phyloP scores from a whole-genome alignment of 92 coral and sea anemone species.

The Zoanthus gigantus region DNA sequence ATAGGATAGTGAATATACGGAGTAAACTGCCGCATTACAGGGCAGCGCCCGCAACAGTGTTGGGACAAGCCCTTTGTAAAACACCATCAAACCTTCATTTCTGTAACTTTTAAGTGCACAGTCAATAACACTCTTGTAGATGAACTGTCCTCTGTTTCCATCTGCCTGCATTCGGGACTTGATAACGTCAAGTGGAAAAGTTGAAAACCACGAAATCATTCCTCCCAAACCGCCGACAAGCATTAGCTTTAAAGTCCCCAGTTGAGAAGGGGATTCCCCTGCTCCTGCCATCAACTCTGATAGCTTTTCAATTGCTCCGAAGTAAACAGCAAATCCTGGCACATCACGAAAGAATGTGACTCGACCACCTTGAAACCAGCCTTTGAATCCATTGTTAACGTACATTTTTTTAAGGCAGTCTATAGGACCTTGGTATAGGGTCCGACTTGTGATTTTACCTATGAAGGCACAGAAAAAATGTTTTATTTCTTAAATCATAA shows the following conservation, averaged over 20 bases:
- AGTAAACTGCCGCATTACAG: slow-evolving; percentile 82
- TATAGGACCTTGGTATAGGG: slow-evolving; percentile 80
- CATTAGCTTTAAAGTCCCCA: slow-evolving; percentile 67
- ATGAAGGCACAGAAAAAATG: too few relatives aligned
- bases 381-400: slow-evolving; percentile 74
- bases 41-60: slow-evolving; percentile 92
- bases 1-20: slow-evolving; percentile 57
- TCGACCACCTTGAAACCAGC: slow-evolving; percentile 80
- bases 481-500: too few relatives aligned
- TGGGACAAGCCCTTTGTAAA: slow-evolving; percentile 83
- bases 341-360: slow-evolving; percentile 77
- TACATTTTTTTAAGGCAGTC: slow-evolving; percentile 87
- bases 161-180: slow-evolving; percentile 98
- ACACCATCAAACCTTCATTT: slow-evolving; percentile 76
- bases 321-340: slow-evolving; percentile 86
- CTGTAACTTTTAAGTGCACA: slow-evolving; percentile 84
- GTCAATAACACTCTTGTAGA: slow-evolving; percentile 75
- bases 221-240: slow-evolving; percentile 95
- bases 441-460: slow-evolving; percentile 62
- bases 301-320: slow-evolving; percentile 81
- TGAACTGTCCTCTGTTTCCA: slow-evolving; percentile 74
- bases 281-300: slow-evolving; percentile 60
- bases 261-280: slow-evolving; percentile 51
- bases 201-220: slow-evolving; percentile 82
- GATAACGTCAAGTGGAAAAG: slow-evolving; percentile 89